Percentiles rank a stretch among this genome's conserved stretches.
Conservation (phyloP, 30 jellyfish, hydroid and myxozoan species). For the Sanderia malayensis region DNA sequence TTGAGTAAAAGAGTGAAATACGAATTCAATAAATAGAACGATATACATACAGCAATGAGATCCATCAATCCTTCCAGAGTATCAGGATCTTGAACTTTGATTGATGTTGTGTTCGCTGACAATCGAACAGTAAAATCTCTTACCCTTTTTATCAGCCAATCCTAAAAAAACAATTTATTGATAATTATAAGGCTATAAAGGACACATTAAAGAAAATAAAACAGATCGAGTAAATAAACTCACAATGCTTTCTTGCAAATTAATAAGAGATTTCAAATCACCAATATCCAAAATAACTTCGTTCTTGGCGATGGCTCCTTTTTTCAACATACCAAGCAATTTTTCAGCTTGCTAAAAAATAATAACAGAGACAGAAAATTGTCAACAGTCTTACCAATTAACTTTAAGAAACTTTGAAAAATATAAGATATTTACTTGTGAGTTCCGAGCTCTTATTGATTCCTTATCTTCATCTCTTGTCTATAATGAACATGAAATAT, state of each 20-base stretch:
- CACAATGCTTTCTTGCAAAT: slow-evolving; percentile 90
- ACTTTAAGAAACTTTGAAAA: no score
- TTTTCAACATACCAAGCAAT: slow-evolving; percentile 72
- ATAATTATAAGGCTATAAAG: background rate
- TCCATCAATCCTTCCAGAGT: slow-evolving; percentile 30
- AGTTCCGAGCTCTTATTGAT: slow-evolving; percentile 38
- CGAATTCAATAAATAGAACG: no score
- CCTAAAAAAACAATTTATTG: slow-evolving; percentile 35
- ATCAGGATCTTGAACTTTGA: slow-evolving; percentile 41
- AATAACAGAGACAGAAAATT: no score
- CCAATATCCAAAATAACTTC: slow-evolving; percentile 86
- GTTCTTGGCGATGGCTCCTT: slow-evolving; percentile 70
- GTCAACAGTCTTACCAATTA: no score
- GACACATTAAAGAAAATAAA: no score
- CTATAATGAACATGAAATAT: slow-evolving; percentile 9
- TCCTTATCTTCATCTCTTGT: slow-evolving; percentile 61
- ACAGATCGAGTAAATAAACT: slow-evolving; percentile 9
- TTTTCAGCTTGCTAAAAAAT: slow-evolving; percentile 55
- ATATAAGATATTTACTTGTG: slow-evolving; percentile 46
- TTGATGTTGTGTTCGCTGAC: slow-evolving; percentile 59
- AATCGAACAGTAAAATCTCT: slow-evolving; percentile 51
- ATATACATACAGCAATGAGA: slow-evolving; percentile 9
- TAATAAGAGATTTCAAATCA: slow-evolving; percentile 85
- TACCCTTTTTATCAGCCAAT: slow-evolving; percentile 68
- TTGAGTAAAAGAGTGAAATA: no score